A percentile compares a stretch with the other conserved stretches of the same genome.
Evolutionary conservation across 2,113 vertebrate species (phyloP).

Genomic region (Vireo altiloquus): DNA sequence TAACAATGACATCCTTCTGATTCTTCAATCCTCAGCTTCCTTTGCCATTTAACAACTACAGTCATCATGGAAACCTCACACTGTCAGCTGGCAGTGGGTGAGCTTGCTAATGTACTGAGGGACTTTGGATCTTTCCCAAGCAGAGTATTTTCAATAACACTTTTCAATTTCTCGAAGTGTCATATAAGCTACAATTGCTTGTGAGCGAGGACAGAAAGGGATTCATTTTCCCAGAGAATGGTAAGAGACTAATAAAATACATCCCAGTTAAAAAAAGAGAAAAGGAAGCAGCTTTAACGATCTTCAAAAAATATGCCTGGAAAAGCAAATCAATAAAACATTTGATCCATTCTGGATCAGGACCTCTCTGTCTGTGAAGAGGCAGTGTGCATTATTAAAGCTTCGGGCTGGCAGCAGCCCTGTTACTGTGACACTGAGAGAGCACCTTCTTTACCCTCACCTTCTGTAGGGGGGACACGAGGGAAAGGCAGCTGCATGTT

Average conservation of each 20-base stretch:
- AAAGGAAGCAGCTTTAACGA: not conserved
- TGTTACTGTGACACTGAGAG: not conserved
- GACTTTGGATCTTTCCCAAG: not conserved
- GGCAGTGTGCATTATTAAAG: not conserved
- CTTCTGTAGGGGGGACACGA: not conserved
- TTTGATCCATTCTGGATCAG: not conserved
- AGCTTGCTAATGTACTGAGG: not conserved
- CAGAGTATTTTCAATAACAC: not conserved
- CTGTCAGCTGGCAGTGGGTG: not conserved
- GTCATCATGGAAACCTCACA: not conserved
- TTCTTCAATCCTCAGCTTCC: not conserved
- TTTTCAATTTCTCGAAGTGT: not conserved
- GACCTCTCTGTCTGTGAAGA: not conserved
- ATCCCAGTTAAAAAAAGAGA: not conserved
- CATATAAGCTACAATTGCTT: not conserved
- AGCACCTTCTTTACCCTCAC: not conserved
- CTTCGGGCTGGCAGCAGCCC: not conserved
- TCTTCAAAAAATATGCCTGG: not conserved
- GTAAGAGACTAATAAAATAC: not conserved
- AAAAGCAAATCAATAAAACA: conserved; percentile 6
- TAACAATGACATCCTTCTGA: not conserved
- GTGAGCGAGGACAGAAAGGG: not conserved
- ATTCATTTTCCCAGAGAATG: not conserved
- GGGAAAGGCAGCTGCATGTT: not conserved
- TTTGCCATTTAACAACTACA: not conserved